Percentiles rank a stretch among this genome's conserved stretches.
These are phyloP conservation scores for Dromius quadrimaculatus DNA, from an alignment of 2,888 invertebrate species.

Conservation along the genomic window DNA sequence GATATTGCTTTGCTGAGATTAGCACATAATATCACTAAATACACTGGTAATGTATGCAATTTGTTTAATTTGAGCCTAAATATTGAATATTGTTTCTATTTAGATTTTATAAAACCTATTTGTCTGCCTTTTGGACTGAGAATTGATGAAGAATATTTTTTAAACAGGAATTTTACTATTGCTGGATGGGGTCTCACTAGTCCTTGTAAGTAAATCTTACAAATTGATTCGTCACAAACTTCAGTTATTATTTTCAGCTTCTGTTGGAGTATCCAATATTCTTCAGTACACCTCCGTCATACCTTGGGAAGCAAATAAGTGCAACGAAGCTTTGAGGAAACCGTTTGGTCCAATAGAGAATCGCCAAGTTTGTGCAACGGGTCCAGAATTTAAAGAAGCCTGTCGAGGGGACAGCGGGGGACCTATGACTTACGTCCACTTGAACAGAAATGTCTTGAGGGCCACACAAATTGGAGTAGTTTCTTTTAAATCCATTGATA, in stretches of 20 bases:
- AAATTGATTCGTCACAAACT: too few species aligned
- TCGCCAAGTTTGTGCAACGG: conserved; percentile 67
- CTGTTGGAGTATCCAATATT: conserved; percentile 59
- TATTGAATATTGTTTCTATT: conserved; percentile 54
- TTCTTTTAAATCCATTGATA: conserved; percentile 64
- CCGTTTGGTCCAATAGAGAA: conserved; percentile 59
- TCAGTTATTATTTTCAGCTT: conserved; percentile 57
- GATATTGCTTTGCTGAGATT: conserved; percentile 65
- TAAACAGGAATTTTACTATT: conserved; percentile 69
- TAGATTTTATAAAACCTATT: conserved; percentile 62
- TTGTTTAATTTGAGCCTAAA: background rate
- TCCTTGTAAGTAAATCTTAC: conserved; percentile 22
- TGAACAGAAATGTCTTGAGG: conserved; percentile 55
- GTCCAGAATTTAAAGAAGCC: conserved; percentile 62
- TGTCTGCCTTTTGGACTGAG: conserved; percentile 59
- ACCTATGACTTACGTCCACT: conserved; percentile 62
- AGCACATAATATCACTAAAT: conserved; percentile 50
- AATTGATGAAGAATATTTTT: conserved; percentile 22
- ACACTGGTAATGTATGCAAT: too few species aligned
- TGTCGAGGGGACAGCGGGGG: conserved; percentile 68
- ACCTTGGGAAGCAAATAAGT: conserved; percentile 59
- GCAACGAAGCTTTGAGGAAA: conserved; percentile 57
- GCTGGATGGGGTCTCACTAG: conserved; percentile 78
- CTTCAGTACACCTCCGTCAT: conserved; percentile 59
- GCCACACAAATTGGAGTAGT: conserved; percentile 66